Conservation (phyloP, 2,797 vertebrate genomes). For the Cryptoprocta ferox region DNA sequence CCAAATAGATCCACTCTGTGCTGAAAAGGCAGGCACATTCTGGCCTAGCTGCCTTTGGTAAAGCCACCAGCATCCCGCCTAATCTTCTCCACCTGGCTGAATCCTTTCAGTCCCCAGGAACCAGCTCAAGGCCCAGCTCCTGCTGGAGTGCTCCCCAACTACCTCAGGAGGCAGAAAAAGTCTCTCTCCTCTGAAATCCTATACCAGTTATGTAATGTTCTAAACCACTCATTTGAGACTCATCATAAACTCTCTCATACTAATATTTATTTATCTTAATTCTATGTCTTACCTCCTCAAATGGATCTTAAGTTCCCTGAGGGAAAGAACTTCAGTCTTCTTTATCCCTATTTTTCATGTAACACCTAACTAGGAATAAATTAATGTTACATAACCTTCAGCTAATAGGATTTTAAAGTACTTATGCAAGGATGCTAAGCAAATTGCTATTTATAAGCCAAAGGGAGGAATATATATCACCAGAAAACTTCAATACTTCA, state of each 20-base stretch:
- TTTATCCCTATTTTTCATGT: conserved; percentile 28
- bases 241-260: background rate
- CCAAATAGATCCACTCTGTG: background rate
- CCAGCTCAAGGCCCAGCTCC: background rate
- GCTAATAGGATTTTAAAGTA: conserved; percentile 56
- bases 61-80: background rate
- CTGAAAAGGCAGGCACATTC: background rate
- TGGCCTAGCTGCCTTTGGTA: background rate
- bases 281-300: conserved; percentile 23
- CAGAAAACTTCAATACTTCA: conserved; percentile 44
- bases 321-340: background rate
- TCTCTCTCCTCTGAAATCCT: background rate
- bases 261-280: conserved; percentile 47
- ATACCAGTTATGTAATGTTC: background rate
- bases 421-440: conserved; percentile 37
- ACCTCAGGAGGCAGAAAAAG: background rate
- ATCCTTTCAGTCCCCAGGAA: background rate
- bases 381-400: conserved; percentile 49
- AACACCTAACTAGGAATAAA: conserved; percentile 52
- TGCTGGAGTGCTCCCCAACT: background rate
- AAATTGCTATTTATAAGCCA: conserved; percentile 7
- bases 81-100: background rate
- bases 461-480: background rate
- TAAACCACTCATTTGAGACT: background rate
- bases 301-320: background rate